phyloP scores from a whole-genome alignment of 1,140 invertebrate genomes.

The Camponotus floridanus region DNA sequence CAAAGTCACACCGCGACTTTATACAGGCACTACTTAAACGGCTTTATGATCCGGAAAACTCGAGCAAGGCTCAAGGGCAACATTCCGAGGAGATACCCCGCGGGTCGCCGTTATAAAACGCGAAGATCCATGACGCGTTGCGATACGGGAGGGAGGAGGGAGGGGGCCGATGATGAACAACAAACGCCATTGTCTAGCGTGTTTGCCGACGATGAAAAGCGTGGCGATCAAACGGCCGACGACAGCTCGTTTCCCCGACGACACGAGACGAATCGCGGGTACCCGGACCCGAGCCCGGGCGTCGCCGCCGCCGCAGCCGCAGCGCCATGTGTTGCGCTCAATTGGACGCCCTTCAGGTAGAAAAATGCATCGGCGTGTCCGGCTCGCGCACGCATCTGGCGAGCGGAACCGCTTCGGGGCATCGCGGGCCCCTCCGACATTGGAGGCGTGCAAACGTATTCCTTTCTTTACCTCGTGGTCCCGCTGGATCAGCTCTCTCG shows the following conservation, averaged over 20 bases:
- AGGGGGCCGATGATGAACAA: slow-evolving; percentile 23
- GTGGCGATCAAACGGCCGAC: slow-evolving; percentile 34
- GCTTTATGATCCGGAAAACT: slow-evolving; percentile 67
- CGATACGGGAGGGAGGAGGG: neutral
- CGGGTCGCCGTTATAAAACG: slow-evolving; percentile 48
- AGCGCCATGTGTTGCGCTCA: slow-evolving; percentile 82
- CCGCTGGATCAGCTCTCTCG: neutral
- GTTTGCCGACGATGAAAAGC: slow-evolving; percentile 72
- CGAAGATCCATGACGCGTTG: slow-evolving; percentile 9
- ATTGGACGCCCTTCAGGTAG: slow-evolving; percentile 82
- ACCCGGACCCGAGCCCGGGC: slow-evolving; percentile 46
- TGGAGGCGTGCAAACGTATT: slow-evolving; percentile 65
- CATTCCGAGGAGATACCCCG: slow-evolving; percentile 61
- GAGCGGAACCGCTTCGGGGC: slow-evolving; percentile 76
- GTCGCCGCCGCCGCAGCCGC: slow-evolving; percentile 33
- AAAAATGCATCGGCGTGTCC: slow-evolving; percentile 76
- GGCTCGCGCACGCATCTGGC: slow-evolving; percentile 82
- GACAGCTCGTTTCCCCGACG: slow-evolving; percentile 64
- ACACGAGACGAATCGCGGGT: slow-evolving; percentile 74
- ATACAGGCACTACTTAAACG: slow-evolving; percentile 49
- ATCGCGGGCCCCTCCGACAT: slow-evolving; percentile 42
- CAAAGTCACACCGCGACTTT: slow-evolving; percentile 9
- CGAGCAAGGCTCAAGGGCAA: slow-evolving; percentile 11
- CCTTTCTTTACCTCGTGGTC: slow-evolving; percentile 42
- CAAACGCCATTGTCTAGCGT: slow-evolving; percentile 62